Percentiles rank a stretch among this genome's conserved stretches.
These are phyloP conservation scores for Astyanax mexicanus DNA, from an alignment of 2,797 vertebrate genomes.

Conservation along the genomic window DNA sequence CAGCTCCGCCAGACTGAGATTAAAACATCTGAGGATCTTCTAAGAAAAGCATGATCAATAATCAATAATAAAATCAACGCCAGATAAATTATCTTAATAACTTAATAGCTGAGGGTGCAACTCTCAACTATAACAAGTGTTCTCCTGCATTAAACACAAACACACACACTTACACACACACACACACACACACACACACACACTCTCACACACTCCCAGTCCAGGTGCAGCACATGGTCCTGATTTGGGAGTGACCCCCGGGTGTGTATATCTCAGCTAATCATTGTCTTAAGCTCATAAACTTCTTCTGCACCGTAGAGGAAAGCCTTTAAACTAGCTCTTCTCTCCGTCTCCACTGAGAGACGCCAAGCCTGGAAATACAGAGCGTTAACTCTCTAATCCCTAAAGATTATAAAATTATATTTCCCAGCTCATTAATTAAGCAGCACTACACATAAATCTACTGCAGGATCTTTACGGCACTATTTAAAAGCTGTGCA, in stretches of 20 bases:
- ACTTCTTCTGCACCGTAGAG: slow-evolving; percentile 28
- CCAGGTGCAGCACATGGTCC: slow-evolving; percentile 50
- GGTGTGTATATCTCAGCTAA: slow-evolving; percentile 42
- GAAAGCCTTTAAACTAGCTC: background rate
- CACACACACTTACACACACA: slow-evolving; percentile 9
- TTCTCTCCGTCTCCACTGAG: background rate
- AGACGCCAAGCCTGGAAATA: background rate
- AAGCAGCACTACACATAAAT: too few species aligned
- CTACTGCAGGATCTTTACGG: too few species aligned
- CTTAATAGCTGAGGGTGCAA: background rate
- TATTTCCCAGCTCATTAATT: slow-evolving; percentile 4
- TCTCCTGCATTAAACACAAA: background rate
- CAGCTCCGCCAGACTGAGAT: too few species aligned
- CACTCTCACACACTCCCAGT: slow-evolving; percentile 6
- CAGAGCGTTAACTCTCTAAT: background rate
- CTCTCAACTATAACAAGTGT: background rate
- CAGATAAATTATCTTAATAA: background rate
- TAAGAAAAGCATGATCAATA: too few species aligned
- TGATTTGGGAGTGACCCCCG: slow-evolving; percentile 43
- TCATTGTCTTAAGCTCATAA: slow-evolving; percentile 34
- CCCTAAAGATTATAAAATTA: slow-evolving; percentile 1
- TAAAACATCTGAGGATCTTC: too few species aligned
- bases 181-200: background rate
- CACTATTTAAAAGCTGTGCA: too few species aligned
- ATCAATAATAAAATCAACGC: background rate